Evolutionary conservation across 2,113 vertebrate genomes (phyloP).

Genomic region (Hyla sarda): DNA sequence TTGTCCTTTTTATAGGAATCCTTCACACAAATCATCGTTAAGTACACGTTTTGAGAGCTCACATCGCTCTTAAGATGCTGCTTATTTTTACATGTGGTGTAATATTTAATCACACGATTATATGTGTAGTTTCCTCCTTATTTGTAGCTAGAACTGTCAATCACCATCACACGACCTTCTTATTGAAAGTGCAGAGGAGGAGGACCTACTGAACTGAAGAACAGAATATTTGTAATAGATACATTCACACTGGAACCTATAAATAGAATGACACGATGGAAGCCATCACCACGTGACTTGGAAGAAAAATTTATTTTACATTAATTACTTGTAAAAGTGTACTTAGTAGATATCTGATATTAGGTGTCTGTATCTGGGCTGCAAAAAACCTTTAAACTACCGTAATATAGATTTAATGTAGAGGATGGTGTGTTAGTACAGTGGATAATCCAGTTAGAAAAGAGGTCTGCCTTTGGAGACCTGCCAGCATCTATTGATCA

Average conservation of each 20-base stretch:
- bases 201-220: not conserved
- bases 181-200: not conserved
- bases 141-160: not conserved
- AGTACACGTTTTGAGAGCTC: not conserved
- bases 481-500: too few species aligned
- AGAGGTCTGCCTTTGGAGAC: too few species aligned
- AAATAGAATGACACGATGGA: not conserved
- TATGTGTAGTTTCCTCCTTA: not conserved
- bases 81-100: not conserved
- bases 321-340: too few species aligned
- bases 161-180: not conserved
- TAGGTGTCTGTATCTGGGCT: too few species aligned
- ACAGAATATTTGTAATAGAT: not conserved
- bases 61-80: not conserved
- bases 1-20: constrained; percentile 2
- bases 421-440: too few species aligned
- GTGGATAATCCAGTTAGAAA: too few species aligned
- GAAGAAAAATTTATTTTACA: too few species aligned
- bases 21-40: not conserved
- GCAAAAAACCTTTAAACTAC: too few species aligned
- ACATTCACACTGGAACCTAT: not conserved
- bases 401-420: too few species aligned
- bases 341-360: too few species aligned
- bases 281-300: too few species aligned
- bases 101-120: not conserved